These are phyloP conservation scores for Nesometra sesokonis DNA, from an alignment of 35 echinoderm and acorn worm species.

Conservation along the genomic window DNA sequence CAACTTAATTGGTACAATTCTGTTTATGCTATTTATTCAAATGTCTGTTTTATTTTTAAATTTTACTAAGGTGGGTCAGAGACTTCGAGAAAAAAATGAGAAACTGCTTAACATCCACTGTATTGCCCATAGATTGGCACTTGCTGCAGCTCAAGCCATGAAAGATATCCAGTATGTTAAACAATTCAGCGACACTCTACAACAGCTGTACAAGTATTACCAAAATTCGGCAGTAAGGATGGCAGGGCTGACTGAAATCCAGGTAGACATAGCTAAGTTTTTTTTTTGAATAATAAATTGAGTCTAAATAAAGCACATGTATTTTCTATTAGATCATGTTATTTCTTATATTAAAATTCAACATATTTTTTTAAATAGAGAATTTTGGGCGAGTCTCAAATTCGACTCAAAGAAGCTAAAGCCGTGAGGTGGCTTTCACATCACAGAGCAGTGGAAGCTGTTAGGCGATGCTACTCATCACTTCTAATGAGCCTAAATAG, in stretches of 20 bases:
- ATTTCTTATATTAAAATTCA: no score
- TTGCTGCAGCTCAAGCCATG: neutral
- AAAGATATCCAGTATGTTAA: neutral
- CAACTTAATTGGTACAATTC: no score
- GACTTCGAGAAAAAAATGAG: neutral
- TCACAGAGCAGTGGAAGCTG: neutral
- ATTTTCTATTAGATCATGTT: neutral
- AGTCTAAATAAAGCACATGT: neutral
- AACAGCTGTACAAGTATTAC: neutral
- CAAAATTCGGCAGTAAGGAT: neutral
- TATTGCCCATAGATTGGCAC: neutral
- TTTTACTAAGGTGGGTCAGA: neutral
- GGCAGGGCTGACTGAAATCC: neutral
- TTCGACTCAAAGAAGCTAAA: slow-evolving; percentile 3
- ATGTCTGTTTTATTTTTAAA: no score
- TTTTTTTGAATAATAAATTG: neutral
- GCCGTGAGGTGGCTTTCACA: neutral
- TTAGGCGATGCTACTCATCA: neutral
- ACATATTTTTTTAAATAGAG: neutral
- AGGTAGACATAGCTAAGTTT: neutral
- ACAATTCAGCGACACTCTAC: neutral
- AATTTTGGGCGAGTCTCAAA: neutral
- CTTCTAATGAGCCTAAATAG: neutral
- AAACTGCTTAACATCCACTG: neutral
- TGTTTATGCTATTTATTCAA: no score